Conservation (phyloP, 2,888 invertebrate genomes). For the Malacosoma neustria region DNA sequence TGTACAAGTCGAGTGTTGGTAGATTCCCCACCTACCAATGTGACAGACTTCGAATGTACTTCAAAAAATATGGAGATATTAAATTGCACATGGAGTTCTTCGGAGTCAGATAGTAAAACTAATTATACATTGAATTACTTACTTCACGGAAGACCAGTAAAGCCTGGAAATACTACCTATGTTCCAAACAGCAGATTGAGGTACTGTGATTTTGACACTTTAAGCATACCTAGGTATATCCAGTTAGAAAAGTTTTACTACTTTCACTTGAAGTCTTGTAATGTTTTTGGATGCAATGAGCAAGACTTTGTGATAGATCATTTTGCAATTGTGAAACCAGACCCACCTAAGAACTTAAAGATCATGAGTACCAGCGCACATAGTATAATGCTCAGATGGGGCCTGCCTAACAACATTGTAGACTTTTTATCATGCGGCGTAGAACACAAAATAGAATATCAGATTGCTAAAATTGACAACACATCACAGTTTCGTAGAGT, state of each 20-base stretch:
- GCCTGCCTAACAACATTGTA: slow-evolving; percentile 42
- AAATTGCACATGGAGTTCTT: slow-evolving; percentile 82
- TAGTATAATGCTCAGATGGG: slow-evolving; percentile 51
- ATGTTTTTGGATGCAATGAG: slow-evolving; percentile 73
- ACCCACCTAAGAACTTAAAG: slow-evolving; percentile 36
- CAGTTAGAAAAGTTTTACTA: slow-evolving; percentile 60
- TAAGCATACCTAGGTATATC: slow-evolving; percentile 53
- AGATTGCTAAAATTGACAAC: slow-evolving; percentile 62
- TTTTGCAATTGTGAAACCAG: slow-evolving; percentile 60
- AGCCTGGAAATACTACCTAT: slow-evolving; percentile 22
- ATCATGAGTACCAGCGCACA: slow-evolving; percentile 38
- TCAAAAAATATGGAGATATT: slow-evolving; percentile 83
- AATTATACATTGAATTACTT: slow-evolving; percentile 39
- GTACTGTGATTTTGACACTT: slow-evolving; percentile 43
- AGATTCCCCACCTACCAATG: slow-evolving; percentile 75
- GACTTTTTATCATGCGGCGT: slow-evolving; percentile 45
- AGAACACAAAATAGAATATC: slow-evolving; percentile 60
- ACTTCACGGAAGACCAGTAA: slow-evolving; percentile 27
- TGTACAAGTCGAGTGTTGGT: slow-evolving; percentile 46
- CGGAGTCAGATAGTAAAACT: slow-evolving; percentile 47
- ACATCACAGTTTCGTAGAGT: slow-evolving; percentile 54
- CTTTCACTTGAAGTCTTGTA: slow-evolving; percentile 76
- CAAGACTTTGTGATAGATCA: slow-evolving; percentile 76
- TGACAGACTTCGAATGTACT: slow-evolving; percentile 82
- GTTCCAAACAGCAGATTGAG: slow-evolving; percentile 16